Evolutionary conservation across 2,888 invertebrate genomes (phyloP).

Genomic region (Callosobruchus maculatus): DNA sequence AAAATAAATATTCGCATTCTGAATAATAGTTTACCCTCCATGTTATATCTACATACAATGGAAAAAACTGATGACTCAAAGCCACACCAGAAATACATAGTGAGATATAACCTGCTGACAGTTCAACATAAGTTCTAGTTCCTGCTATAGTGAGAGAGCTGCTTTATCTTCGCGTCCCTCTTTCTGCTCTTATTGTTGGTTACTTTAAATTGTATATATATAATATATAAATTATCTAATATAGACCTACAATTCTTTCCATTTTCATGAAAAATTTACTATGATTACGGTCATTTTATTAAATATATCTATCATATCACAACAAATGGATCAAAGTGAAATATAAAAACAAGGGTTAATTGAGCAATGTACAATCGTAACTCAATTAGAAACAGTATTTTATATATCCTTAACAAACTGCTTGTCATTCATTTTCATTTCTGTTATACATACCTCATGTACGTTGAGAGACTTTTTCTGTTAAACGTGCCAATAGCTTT

Average conservation of each 20-base stretch:
- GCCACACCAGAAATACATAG: no score
- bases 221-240: slow-evolving; percentile 45
- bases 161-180: no score
- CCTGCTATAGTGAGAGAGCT: slow-evolving; percentile 4
- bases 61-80: no score
- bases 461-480: not conserved
- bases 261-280: slow-evolving; percentile 46
- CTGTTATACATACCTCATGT: not conserved
- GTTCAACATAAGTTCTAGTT: not conserved
- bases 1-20: no score
- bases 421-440: not conserved
- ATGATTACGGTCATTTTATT: slow-evolving; percentile 29
- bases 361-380: slow-evolving; percentile 48
- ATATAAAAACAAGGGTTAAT: slow-evolving; percentile 39
- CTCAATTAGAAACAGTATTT: slow-evolving; percentile 32
- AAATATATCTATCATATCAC: slow-evolving; percentile 37
- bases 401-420: slow-evolving; percentile 2
- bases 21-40: no score
- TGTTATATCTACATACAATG: no score
- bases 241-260: slow-evolving; percentile 50
- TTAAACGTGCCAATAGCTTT: no score
- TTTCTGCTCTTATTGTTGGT: slow-evolving; percentile 16
- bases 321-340: slow-evolving; percentile 34
- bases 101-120: no score
- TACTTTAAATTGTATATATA: slow-evolving; percentile 26